phyloP scores from a whole-genome alignment of 2,113 vertebrate genomes.

The Chloropsis cyanopogon region DNA sequence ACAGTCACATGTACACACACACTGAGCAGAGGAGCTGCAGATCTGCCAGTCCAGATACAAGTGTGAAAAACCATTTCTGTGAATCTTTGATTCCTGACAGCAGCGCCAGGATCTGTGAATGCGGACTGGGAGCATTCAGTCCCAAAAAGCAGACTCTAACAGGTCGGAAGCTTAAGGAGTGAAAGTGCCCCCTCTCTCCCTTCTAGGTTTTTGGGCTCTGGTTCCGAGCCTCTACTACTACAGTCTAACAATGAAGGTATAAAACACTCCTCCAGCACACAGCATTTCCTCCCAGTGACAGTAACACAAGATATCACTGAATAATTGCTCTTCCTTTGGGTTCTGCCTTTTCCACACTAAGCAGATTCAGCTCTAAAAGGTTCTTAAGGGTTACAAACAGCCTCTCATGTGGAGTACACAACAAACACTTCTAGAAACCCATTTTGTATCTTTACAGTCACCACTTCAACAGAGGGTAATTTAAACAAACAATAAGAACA shows the following conservation, averaged over 20 bases:
- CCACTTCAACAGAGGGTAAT: not conserved
- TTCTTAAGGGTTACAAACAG: not conserved
- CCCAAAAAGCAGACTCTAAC: not conserved
- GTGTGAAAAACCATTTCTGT: not conserved
- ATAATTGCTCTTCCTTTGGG: not conserved
- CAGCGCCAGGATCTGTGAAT: not conserved
- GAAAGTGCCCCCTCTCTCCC: not conserved
- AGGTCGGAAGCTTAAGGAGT: not conserved
- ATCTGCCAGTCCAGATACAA: not conserved
- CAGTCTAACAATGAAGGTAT: not conserved
- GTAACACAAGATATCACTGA: not conserved
- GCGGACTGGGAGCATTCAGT: not conserved
- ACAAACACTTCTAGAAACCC: not conserved
- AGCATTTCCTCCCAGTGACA: not conserved
- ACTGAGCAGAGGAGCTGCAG: not conserved
- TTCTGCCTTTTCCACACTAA: not conserved
- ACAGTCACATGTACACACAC: not conserved
- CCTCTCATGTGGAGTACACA: no score
- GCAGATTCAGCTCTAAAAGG: not conserved
- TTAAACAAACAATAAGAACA: not conserved
- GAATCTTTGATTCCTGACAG: not conserved
- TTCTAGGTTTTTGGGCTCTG: not conserved
- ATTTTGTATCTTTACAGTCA: not conserved
- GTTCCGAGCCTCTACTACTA: not conserved
- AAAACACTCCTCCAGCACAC: not conserved